Base-by-base conservation (phyloP, 2,113 vertebrate species). In the Cathartes aura region DNA sequence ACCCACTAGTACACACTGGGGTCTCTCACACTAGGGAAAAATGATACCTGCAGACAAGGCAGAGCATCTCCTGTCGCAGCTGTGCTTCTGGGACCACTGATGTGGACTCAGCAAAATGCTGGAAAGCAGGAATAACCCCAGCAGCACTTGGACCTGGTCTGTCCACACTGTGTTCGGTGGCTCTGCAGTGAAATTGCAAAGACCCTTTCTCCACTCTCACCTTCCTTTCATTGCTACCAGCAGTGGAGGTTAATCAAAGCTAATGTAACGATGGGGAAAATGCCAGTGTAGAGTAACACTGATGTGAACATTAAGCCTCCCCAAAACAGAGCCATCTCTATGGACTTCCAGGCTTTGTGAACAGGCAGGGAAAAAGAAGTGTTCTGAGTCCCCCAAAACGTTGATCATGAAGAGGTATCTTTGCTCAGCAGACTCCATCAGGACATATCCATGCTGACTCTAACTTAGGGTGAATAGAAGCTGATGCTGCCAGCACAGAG, bases 81-180 rank as follows among this genome's bases (percentile, higher is more conserved):
- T 85, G 30, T 55, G 45, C 12, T 56, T 27, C 58, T 68, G 50
- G 43, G 36, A 67, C 8, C 12, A 22, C 42, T 13, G 43, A 13
- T 10, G 15, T 20, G 58, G 15, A 13, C 8, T 70, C 27, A 29
- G 20, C 15, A 76, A 53, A 88, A 29, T 6, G 5, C 50, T 32
- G 45, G 56, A 53, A 60, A 45, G 34, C 40, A 50, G 43, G 40
- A 90, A 59, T 42, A 42, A 55, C 11, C 38, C 48, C 50, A 84
- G 70, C 42, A 82, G 53, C 16, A 4, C 17, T 7, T 42, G 45
- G 40, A 19, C 22, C 17, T 70, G 18, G 53, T 81, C 83, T 47
- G 50, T 43, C 38, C 29, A 27, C 29, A 0, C 8, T 21, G 4
- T 7, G 21, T 29, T 75, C 0, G 0, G 43, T 82, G 60, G 29